These are phyloP conservation scores for Sparidentex hasta DNA, from an alignment of 2,797 vertebrate genomes.

Conservation along the genomic window DNA sequence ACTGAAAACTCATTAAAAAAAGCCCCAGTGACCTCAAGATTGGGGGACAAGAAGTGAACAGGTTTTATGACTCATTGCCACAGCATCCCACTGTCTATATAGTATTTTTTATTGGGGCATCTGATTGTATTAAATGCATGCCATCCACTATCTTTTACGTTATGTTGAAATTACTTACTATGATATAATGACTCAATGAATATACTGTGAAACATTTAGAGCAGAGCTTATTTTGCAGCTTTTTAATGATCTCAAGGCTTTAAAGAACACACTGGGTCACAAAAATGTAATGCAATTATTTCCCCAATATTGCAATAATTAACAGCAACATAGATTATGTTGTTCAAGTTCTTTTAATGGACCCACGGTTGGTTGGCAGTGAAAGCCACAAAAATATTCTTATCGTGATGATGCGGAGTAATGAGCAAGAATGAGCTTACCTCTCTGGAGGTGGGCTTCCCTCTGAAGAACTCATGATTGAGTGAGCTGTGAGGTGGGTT, in stretches of 20 bases:
- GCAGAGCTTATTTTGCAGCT: neutral
- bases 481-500: conserved; percentile 94
- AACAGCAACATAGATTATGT: neutral
- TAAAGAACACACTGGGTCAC: neutral
- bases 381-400: conserved; percentile 4
- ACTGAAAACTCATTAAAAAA: no score
- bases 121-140: neutral
- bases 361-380: neutral
- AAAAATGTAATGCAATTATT: neutral
- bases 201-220: neutral
- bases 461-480: conserved; percentile 98
- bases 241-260: neutral
- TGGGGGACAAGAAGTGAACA: no score
- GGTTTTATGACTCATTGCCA: no score
- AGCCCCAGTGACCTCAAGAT: no score
- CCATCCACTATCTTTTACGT: neutral
- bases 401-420: neutral
- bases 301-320: neutral
- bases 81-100: no score
- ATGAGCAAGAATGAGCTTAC: conserved; percentile 69
- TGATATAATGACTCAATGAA: no score
- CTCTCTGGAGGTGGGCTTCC: conserved; percentile 97
- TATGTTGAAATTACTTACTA: neutral
- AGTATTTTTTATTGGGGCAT: neutral
- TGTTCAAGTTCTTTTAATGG: conserved; percentile 8